Evolutionary conservation across 2,888 invertebrate genomes (phyloP), one percentile per base, ranked within the genome.

Genomic region (Limnephilus marmoratus): DNA sequence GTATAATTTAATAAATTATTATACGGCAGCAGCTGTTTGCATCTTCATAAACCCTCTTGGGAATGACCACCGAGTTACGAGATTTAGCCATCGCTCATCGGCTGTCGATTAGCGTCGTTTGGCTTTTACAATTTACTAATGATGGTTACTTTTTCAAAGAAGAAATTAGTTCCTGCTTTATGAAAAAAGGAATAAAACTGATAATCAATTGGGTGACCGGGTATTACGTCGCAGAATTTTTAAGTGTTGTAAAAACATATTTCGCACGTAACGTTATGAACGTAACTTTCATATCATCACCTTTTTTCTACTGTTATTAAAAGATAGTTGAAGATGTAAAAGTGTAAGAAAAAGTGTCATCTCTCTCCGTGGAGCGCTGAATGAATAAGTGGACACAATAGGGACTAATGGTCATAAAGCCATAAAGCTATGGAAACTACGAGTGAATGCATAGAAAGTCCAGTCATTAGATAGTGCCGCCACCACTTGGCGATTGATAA

Each of bases 401-500:
- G 81, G 34, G 87, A 68, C 37, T 92, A 92, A 92, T 90, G 90
- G 82, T 34, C 87, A 31, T 68, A 82, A 92, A 85, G 90, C 45
- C 90, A 81, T 90, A 82, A 92, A 85, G 90, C 45, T 90, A 81
- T 90, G 90, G 41, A 90, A 82, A 80, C 81, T 37, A 68, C 53
- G 53, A 41, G 92, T 88, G 87, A 92, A 90, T 92, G 92, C 92
- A 92, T 92, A 92, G 92, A 92, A 92, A 92, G 92, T 92, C n/a
- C 12, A 53, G 91, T 83, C 85, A 91, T 89, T 89, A 88, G 87
- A 29, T 80, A 81, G 80, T 81, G 41, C 88, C 53, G 45, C 87
- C 53, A 81, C 88, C 87, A n/a, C 45, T 49, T 49, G 81, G 34
- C 81, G 86, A 80, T 81, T 81, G 90, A 81, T 86, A 86, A 86